Evolutionary conservation across 2,797 vertebrate species (phyloP).

Genomic region (Enteromius argenteus): DNA sequence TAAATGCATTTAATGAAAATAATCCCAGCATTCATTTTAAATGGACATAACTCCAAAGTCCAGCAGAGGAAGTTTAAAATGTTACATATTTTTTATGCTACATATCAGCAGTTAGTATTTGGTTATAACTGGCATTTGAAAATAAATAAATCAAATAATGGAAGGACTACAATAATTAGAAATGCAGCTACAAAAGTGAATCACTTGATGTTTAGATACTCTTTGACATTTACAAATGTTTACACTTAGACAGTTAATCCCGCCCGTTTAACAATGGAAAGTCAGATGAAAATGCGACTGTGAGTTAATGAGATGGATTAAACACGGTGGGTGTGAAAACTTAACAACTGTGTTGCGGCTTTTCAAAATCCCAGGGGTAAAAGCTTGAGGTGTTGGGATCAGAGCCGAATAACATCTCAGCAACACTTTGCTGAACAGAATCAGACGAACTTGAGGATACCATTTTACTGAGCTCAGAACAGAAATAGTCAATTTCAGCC

Average conservation of each 20-base stretch:
- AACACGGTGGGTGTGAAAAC: conserved; percentile 7
- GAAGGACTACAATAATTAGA: background rate
- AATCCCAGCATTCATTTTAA: conserved; percentile 59
- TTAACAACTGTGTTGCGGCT: conserved; percentile 51
- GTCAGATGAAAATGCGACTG: conserved; percentile 14
- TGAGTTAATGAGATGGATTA: background rate
- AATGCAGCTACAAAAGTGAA: conserved; percentile 2
- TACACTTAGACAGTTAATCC: background rate
- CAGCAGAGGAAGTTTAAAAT: conserved; percentile 12
- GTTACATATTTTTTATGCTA: conserved; percentile 63
- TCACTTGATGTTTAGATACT: background rate
- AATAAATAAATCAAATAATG: background rate
- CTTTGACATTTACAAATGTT: conserved; percentile 1
- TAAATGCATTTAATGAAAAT: background rate
- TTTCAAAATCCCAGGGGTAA: conserved; percentile 64
- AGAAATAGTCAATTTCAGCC: conserved; percentile 60
- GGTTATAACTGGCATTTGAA: conserved; percentile 45
- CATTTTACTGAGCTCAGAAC: conserved; percentile 65
- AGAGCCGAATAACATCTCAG: conserved; percentile 63
- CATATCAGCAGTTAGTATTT: conserved; percentile 66
- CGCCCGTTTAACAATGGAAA: background rate
- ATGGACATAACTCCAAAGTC: conserved; percentile 61
- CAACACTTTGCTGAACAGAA: conserved; percentile 62
- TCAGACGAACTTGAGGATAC: conserved; percentile 59
- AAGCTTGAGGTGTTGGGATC: conserved; percentile 61